Conservation (phyloP, 1,140 invertebrate species). For the Chironomus tepperi region DNA sequence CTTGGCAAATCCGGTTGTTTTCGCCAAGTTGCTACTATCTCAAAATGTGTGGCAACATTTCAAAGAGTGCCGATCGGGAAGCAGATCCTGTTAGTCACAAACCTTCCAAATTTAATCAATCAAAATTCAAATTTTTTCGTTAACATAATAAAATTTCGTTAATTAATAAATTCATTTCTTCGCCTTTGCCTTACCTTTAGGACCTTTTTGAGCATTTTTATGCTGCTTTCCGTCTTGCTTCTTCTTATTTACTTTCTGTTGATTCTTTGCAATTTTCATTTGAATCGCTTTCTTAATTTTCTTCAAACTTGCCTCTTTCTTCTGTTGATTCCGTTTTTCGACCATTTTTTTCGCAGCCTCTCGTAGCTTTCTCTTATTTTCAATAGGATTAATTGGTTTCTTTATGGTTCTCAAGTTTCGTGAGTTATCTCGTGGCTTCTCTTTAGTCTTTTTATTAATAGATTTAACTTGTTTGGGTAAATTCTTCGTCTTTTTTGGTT, state of each 20-base stretch:
- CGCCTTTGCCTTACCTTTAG: background rate
- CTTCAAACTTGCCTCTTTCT: background rate
- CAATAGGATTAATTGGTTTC: background rate
- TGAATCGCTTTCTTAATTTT: background rate
- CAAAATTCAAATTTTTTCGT: too few species aligned
- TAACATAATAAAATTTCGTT: too few species aligned
- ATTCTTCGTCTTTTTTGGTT: too few species aligned
- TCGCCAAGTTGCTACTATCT: too few species aligned
- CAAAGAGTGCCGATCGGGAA: too few species aligned
- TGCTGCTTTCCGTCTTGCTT: background rate
- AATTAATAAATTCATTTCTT: too few species aligned
- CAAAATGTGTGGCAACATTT: too few species aligned
- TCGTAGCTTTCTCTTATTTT: background rate
- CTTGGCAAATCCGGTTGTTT: too few species aligned
- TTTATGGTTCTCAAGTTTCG: background rate
- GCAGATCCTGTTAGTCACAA: too few species aligned
- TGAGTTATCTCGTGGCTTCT: background rate
- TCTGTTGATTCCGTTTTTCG: background rate
- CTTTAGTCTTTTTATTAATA: background rate
- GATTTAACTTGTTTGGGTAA: background rate
- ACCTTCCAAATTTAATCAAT: too few species aligned
- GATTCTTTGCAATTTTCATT: background rate
- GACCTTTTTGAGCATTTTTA: background rate
- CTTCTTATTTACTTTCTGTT: background rate
- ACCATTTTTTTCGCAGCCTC: background rate